Evolutionary conservation across 1,140 invertebrate species (phyloP).

Genomic region (Cecropterus lyciades): DNA sequence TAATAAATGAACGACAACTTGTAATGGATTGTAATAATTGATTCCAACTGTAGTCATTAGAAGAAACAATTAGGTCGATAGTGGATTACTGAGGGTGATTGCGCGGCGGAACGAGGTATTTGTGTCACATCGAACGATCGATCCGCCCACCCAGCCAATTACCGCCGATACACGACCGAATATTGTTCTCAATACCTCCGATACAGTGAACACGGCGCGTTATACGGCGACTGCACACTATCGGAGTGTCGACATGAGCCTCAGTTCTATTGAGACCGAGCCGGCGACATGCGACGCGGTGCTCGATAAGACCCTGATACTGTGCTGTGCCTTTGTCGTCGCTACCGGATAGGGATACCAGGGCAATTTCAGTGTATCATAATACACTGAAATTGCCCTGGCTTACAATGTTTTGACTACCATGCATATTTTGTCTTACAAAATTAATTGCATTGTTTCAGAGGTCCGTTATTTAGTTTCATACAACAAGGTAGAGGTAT

Average conservation of each 20-base stretch:
- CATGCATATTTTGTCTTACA: neutral
- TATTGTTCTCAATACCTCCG: slow-evolving; percentile 65
- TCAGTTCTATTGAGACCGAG: slow-evolving; percentile 10
- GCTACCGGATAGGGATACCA: neutral
- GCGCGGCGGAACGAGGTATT: slow-evolving; percentile 71
- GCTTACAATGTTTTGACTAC: neutral
- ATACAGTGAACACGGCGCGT: slow-evolving; percentile 28
- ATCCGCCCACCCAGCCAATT: slow-evolving; percentile 73
- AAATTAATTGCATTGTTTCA: too few relatives aligned
- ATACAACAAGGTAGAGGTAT: too few relatives aligned
- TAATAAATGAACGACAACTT: slow-evolving; percentile 54
- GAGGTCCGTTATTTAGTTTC: neutral
- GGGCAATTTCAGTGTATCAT: too few relatives aligned
- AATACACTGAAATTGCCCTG: slow-evolving; percentile 1
- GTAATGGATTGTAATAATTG: slow-evolving; percentile 67
- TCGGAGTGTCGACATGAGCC: slow-evolving; percentile 14
- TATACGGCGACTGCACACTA: slow-evolving; percentile 17
- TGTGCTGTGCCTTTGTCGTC: neutral
- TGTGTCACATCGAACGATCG: slow-evolving; percentile 74
- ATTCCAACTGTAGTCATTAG: slow-evolving; percentile 65
- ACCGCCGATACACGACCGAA: slow-evolving; percentile 69
- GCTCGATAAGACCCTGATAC: slow-evolving; percentile 2
- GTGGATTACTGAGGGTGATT: slow-evolving; percentile 72
- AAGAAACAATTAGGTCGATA: slow-evolving; percentile 78
- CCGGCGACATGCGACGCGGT: slow-evolving; percentile 6